A percentile compares a stretch with the other conserved stretches of the same genome.
These are phyloP conservation scores for Eleutherodactylus coqui DNA, from an alignment of 2,797 vertebrate species.

Conservation along the genomic window DNA sequence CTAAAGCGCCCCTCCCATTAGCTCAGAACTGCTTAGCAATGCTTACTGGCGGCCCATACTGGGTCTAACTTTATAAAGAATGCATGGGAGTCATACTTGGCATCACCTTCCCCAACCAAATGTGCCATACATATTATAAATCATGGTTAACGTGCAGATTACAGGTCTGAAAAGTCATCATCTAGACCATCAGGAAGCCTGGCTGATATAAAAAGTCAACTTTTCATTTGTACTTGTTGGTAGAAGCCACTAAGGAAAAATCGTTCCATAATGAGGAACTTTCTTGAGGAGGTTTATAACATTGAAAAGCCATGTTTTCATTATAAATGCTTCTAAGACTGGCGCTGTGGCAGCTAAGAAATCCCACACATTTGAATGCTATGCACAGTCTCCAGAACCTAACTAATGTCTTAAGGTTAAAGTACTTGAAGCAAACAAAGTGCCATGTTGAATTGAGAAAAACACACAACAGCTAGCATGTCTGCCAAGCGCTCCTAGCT, in stretches of 20 bases:
- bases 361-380: neutral
- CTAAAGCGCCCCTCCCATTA: neutral
- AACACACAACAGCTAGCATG: slow-evolving; percentile 2
- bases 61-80: neutral
- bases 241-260: no score
- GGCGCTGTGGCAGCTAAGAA: neutral
- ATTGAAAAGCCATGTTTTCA: neutral
- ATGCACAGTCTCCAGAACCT: neutral
- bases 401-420: neutral
- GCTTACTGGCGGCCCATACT: neutral
- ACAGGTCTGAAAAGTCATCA: neutral
- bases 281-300: neutral
- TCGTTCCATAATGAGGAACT: neutral
- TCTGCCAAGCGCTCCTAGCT: slow-evolving; percentile 1
- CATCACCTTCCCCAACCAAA: neutral
- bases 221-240: neutral
- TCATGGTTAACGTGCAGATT: neutral
- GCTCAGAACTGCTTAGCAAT: neutral
- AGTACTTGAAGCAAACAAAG: slow-evolving; percentile 23
- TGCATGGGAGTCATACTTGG: neutral
- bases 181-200: neutral
- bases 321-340: no score
- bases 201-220: neutral
- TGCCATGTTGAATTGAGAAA: slow-evolving; percentile 22
- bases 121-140: neutral